A percentile compares a stretch with the other conserved stretches of the same genome.
These are phyloP conservation scores for Orius insidiosus DNA, from an alignment of 1,140 invertebrate genomes.

Conservation along the genomic window DNA sequence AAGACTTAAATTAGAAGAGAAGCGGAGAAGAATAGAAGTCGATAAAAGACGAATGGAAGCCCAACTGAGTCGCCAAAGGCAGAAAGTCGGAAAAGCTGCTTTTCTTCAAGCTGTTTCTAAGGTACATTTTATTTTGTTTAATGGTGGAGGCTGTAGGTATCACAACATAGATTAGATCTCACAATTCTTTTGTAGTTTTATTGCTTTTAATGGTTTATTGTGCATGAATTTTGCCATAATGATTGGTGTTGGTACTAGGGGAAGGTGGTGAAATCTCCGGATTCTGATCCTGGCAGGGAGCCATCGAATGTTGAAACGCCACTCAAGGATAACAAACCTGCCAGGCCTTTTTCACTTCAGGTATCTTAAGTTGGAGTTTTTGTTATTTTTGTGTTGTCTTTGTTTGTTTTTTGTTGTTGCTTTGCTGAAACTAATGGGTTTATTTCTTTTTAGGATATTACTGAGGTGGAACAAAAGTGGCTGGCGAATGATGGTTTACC, in stretches of 20 bases:
- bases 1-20: slow-evolving; percentile 84
- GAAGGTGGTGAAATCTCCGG: slow-evolving; percentile 39
- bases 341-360: slow-evolving; percentile 45
- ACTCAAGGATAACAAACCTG: slow-evolving; percentile 28
- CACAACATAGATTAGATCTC: no score
- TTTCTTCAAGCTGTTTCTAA: slow-evolving; percentile 81
- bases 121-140: slow-evolving; percentile 30
- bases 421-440: no score
- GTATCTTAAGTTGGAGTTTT: slow-evolving; percentile 25
- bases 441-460: slow-evolving; percentile 45
- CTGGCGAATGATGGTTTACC: slow-evolving; percentile 32
- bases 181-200: no score
- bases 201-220: no score
- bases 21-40: slow-evolving; percentile 73
- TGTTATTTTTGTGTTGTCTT: not conserved
- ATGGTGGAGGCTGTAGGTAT: not conserved
- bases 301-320: slow-evolving; percentile 19
- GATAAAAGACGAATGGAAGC: slow-evolving; percentile 77
- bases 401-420: slow-evolving; percentile 1
- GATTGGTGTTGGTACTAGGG: slow-evolving; percentile 30
- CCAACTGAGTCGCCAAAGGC: slow-evolving; percentile 69
- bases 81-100: slow-evolving; percentile 80
- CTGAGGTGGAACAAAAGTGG: slow-evolving; percentile 50
- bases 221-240: no score
- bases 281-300: slow-evolving; percentile 21